Base-by-base conservation (phyloP, 2,797 vertebrate genomes). In the Allobates femoralis region DNA sequence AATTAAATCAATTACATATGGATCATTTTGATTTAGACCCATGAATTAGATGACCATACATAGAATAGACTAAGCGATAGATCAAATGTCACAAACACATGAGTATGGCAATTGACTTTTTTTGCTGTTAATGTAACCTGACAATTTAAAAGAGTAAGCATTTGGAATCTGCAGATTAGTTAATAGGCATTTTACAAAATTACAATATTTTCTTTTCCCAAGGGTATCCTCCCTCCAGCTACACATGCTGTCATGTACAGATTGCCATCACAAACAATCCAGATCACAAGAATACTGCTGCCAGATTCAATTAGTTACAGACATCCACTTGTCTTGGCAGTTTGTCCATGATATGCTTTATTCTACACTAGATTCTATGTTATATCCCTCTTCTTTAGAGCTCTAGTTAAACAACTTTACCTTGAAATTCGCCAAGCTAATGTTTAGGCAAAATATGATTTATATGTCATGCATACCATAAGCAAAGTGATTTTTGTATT, bases 251-350 rank as follows among this genome's bases (percentile, higher is more conserved):
- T 84, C 50, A 73, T 84, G 55, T 83, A 74, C 75, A 87, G 86
- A 87, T 83, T 87, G 86, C 81, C 34, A 84, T 87, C 86, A 79
- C 81, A 84, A 79, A 74, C 81, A 79, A 87, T 87, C 37, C 81
- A 18, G 75, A 84, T 87, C 76, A 84, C 28, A 74, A 67, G 81
- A 58, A 87, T 74, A 79, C 55, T 46, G 62, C 81, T 87, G 86
- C 75, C 81, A 87, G 30, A 19, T 73, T 60, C 55, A 79, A 71
- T 87, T 87, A 87, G 50, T 79, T 66, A 51, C 86, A 87, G 58
- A 71, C 23, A 78, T 60, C 55, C 73, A 58, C 64, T 71, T 82
- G 62, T 83, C 85, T 41, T 41, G 74, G 56, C 55, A 73, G 60
- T 73, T 60, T 56, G 78, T 66, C 28, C 78, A 3, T 74, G 41